A percentile compares a stretch with the other conserved stretches of the same genome.
Conservation (phyloP, 2,113 vertebrate genomes). For the Callionymus lyra region DNA sequence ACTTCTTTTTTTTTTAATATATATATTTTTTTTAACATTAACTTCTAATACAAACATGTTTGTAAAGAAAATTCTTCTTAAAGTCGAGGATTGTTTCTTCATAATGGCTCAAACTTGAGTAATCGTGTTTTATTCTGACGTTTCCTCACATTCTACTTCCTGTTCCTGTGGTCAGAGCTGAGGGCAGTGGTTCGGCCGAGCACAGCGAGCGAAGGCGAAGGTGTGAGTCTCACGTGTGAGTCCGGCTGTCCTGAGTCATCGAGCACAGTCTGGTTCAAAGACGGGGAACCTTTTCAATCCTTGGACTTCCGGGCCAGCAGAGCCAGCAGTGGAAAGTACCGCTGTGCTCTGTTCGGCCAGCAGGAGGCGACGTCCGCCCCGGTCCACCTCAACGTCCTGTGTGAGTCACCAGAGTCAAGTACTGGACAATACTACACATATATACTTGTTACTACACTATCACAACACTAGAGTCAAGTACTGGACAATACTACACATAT, state of each 20-base stretch:
- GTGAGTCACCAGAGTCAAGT: slow-evolving; percentile 19
- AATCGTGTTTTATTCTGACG: no score
- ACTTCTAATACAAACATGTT: not conserved
- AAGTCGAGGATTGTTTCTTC: not conserved
- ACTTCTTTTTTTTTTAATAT: not conserved
- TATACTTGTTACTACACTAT: no score
- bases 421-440: no score
- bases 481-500: no score
- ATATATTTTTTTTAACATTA: not conserved
- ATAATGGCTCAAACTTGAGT: not conserved
- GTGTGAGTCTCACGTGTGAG: slow-evolving; percentile 23
- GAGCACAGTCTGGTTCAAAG: slow-evolving; percentile 26
- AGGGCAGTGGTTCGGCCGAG: slow-evolving; percentile 10
- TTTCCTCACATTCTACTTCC: not conserved
- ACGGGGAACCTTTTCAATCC: not conserved
- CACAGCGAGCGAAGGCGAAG: slow-evolving; percentile 30
- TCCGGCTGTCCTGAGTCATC: slow-evolving; percentile 1
- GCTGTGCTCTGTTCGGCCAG: slow-evolving; percentile 2
- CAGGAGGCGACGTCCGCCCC: not conserved
- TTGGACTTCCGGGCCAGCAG: not conserved
- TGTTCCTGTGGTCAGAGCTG: slow-evolving; percentile 22
- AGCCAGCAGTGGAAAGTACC: slow-evolving; percentile 10
- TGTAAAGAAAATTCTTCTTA: not conserved
- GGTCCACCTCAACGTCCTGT: slow-evolving; percentile 13
- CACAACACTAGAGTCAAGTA: no score